A percentile compares a stretch with the other conserved stretches of the same genome.
phyloP scores from a whole-genome alignment of 2,888 invertebrate species.

The Pterostichus niger region DNA sequence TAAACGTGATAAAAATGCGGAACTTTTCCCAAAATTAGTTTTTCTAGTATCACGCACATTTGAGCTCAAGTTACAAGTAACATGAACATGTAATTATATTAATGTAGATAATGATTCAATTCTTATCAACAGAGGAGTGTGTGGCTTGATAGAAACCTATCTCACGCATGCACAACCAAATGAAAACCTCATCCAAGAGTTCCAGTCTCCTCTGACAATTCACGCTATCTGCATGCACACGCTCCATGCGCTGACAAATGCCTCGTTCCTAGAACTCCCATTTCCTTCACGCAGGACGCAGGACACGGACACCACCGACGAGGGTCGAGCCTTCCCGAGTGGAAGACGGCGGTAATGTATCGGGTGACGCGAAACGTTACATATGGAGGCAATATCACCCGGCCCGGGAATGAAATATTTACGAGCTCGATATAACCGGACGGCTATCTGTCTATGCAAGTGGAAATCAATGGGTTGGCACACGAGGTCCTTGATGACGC shows the following conservation, averaged over 20 bases:
- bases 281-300: constrained; percentile 32
- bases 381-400: constrained; percentile 50
- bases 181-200: constrained; percentile 41
- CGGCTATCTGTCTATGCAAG: constrained; percentile 61
- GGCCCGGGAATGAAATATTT: constrained; percentile 62
- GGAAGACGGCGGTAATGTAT: constrained; percentile 38
- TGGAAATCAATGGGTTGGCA: constrained; percentile 54
- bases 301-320: constrained; percentile 29
- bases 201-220: constrained; percentile 16
- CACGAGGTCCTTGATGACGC: constrained; percentile 39
- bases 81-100: constrained; percentile 22
- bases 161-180: constrained; percentile 24
- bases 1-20: not conserved
- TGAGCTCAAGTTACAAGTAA: constrained; percentile 2
- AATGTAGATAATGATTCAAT: constrained; percentile 41
- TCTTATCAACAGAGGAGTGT: constrained; percentile 41
- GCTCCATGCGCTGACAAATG: constrained; percentile 18
- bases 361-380: constrained; percentile 33
- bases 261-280: constrained; percentile 30
- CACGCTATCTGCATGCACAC: constrained; percentile 50
- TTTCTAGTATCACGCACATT: constrained; percentile 16
- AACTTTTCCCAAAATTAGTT: not conserved
- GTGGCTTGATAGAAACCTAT: constrained; percentile 9
- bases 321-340: constrained; percentile 7
- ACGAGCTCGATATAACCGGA: constrained; percentile 57